phyloP scores from a whole-genome alignment of 2,888 invertebrate species.

The Leptothorax acervorum region DNA sequence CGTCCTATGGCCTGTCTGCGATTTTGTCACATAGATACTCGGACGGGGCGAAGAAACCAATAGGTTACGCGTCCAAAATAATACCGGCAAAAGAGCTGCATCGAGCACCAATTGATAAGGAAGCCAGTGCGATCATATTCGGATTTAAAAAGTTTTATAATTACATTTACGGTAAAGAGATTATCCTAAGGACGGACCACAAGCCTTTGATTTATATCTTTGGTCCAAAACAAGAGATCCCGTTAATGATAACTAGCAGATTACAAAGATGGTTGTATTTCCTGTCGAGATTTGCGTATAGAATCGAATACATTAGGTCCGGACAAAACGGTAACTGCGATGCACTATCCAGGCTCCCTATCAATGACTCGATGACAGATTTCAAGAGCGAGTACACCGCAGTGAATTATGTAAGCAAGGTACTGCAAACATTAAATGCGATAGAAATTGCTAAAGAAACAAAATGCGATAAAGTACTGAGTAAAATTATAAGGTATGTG shows the following conservation, averaged over 20 bases:
- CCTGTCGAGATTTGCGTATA: slow-evolving; percentile 58
- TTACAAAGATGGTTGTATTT: slow-evolving; percentile 62
- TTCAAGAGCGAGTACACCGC: neutral
- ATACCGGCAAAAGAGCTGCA: slow-evolving; percentile 53
- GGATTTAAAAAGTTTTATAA: no score
- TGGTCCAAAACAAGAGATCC: slow-evolving; percentile 55
- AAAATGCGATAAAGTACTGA: neutral
- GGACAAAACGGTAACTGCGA: slow-evolving; percentile 57
- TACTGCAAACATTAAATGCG: neutral
- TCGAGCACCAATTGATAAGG: slow-evolving; percentile 64
- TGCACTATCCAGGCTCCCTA: slow-evolving; percentile 54
- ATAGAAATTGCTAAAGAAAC: neutral
- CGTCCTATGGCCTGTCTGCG: slow-evolving; percentile 26
- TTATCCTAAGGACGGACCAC: slow-evolving; percentile 62
- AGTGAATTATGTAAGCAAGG: neutral
- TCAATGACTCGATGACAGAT: slow-evolving; percentile 10
- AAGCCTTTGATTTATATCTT: slow-evolving; percentile 60
- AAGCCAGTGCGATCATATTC: slow-evolving; percentile 36
- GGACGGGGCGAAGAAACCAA: slow-evolving; percentile 37
- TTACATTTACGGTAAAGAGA: slow-evolving; percentile 8
- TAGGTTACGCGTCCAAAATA: slow-evolving; percentile 45
- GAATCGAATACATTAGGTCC: slow-evolving; percentile 58
- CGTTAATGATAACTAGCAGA: slow-evolving; percentile 47
- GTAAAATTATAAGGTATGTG: slow-evolving; percentile 36
- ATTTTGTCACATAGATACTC: slow-evolving; percentile 41